Evolutionary conservation across 2,113 vertebrate species (phyloP).

Genomic region (Eurypyga helias): DNA sequence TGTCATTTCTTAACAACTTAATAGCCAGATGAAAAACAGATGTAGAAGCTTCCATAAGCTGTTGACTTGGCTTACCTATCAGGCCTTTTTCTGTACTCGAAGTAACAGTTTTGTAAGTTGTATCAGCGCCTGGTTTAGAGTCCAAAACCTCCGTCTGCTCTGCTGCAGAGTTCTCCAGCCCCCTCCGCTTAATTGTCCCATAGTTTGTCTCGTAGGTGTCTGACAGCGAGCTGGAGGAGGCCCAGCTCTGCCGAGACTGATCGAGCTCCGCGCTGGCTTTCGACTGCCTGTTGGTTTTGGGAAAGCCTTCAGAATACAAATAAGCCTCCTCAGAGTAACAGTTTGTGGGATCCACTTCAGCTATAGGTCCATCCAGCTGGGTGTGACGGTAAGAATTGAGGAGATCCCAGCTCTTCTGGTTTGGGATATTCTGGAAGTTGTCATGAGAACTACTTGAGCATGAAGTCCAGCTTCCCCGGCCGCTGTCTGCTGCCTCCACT

Average conservation of each 20-base stretch:
- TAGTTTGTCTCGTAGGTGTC: slow-evolving; percentile 89
- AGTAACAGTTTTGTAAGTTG: slow-evolving; percentile 92
- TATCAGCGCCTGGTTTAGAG: slow-evolving; percentile 77
- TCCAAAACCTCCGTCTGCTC: slow-evolving; percentile 76
- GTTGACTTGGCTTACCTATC: slow-evolving; percentile 86
- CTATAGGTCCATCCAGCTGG: slow-evolving; percentile 83
- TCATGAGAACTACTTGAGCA: slow-evolving; percentile 96
- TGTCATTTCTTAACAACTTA: slow-evolving; percentile 10
- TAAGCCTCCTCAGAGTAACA: slow-evolving; percentile 69
- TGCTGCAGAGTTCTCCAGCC: slow-evolving; percentile 68
- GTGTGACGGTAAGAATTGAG: slow-evolving; percentile 81
- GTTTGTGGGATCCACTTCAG: slow-evolving; percentile 81
- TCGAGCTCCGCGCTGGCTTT: slow-evolving; percentile 75
- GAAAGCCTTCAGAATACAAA: slow-evolving; percentile 67
- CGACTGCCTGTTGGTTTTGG: slow-evolving; percentile 74
- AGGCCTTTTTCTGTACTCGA: slow-evolving; percentile 97
- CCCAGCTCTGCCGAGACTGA: slow-evolving; percentile 88
- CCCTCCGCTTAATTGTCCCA: slow-evolving; percentile 86
- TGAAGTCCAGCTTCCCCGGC: slow-evolving; percentile 96
- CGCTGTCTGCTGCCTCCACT: slow-evolving; percentile 89
- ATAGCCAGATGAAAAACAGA: slow-evolving; percentile 22
- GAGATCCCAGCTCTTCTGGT: slow-evolving; percentile 83
- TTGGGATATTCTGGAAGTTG: slow-evolving; percentile 90
- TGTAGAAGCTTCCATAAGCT: background rate
- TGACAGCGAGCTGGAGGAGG: slow-evolving; percentile 89